Conservation (phyloP, 2,797 vertebrate species). For the Onychomys torridus region DNA sequence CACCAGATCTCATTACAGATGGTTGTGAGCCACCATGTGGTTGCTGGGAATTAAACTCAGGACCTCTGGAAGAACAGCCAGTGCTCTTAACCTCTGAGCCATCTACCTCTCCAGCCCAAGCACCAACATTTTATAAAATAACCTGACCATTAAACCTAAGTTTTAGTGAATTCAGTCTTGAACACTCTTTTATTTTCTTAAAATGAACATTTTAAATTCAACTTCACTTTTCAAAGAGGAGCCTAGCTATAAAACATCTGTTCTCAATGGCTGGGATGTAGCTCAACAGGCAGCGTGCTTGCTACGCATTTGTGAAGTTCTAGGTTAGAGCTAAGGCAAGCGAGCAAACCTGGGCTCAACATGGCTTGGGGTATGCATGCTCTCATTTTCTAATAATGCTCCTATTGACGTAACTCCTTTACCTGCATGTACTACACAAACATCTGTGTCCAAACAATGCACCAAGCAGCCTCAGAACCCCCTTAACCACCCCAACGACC, state of each 20-base stretch:
- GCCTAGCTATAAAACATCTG: background rate
- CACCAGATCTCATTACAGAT: no score
- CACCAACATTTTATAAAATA: background rate
- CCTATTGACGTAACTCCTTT: background rate
- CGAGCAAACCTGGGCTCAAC: background rate
- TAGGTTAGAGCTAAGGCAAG: background rate
- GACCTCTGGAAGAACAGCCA: no score
- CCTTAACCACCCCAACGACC: background rate
- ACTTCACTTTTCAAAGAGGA: conserved; percentile 54
- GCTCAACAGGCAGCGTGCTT: background rate
- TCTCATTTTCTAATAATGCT: background rate
- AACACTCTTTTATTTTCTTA: conserved; percentile 63
- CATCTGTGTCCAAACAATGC: background rate
- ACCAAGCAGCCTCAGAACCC: background rate
- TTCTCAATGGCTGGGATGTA: background rate
- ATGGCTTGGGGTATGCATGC: background rate
- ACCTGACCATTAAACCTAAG: background rate
- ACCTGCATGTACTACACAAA: background rate
- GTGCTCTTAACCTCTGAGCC: no score
- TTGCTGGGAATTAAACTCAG: no score
- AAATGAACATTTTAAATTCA: conserved; percentile 58
- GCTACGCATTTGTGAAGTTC: background rate
- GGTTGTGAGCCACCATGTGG: no score
- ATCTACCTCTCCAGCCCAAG: background rate
- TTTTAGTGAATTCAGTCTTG: conserved; percentile 34